Conservation (phyloP, 92 coral and sea anemone genomes). For the Parazoanthus swiftii region DNA sequence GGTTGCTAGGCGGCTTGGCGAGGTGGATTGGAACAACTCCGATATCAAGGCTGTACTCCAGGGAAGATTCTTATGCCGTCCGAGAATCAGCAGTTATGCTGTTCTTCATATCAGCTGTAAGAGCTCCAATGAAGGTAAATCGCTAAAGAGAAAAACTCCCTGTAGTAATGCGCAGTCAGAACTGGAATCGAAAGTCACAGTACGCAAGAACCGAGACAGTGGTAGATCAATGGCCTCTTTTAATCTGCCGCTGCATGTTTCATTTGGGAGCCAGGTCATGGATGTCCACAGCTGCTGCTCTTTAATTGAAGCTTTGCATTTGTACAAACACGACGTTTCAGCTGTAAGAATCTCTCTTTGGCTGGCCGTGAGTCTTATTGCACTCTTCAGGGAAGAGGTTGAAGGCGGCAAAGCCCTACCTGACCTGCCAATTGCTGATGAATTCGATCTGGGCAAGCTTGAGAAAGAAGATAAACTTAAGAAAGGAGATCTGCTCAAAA, state of each 20-base stretch:
- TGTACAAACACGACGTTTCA: background rate
- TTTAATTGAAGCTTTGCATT: constrained; percentile 23
- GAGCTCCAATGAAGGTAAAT: background rate
- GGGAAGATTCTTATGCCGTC: constrained; percentile 12
- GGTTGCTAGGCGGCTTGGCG: constrained; percentile 10
- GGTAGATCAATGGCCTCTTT: background rate
- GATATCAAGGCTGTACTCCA: constrained; percentile 24
- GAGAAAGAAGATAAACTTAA: no score
- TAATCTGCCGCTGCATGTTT: constrained; percentile 18
- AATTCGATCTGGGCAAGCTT: constrained; percentile 1
- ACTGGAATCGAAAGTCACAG: background rate
- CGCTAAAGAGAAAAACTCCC: background rate
- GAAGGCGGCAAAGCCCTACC: background rate
- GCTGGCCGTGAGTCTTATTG: constrained; percentile 6
- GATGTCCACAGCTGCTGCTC: constrained; percentile 29
- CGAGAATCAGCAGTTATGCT: constrained; percentile 22
- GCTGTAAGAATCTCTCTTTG: constrained; percentile 30
- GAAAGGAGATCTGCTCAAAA: background rate
- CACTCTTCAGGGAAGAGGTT: constrained; percentile 19
- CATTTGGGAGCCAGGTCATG: constrained; percentile 3
- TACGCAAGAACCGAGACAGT: background rate
- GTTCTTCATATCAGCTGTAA: background rate
- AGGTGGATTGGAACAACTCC: background rate
- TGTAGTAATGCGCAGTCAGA: background rate
- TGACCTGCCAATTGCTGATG: constrained; percentile 13